phyloP scores from a whole-genome alignment of 1,140 invertebrate genomes.

The Achatina immaculata region DNA sequence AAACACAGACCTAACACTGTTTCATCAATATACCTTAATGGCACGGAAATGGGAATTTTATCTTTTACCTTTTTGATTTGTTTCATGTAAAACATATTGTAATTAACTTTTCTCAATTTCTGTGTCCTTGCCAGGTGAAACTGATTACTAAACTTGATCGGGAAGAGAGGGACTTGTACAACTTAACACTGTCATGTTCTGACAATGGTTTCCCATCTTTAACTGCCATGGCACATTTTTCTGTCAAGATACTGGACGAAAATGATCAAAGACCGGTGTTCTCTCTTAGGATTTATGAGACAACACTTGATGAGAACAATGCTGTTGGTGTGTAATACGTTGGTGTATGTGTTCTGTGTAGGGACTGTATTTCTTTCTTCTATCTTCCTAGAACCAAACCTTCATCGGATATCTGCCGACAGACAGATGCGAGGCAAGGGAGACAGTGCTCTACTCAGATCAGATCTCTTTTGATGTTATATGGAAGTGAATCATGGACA shows the following conservation, averaged over 20 bases:
- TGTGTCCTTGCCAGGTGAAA: slow-evolving; percentile 38
- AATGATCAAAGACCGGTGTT: slow-evolving; percentile 93
- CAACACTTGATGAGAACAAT: slow-evolving; percentile 58
- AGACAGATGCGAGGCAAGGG: too few relatives aligned
- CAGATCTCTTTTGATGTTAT: too few relatives aligned
- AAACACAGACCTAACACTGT: too few relatives aligned
- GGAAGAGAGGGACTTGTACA: slow-evolving; percentile 43
- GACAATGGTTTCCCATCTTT: slow-evolving; percentile 51
- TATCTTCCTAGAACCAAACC: too few relatives aligned
- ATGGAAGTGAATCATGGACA: too few relatives aligned
- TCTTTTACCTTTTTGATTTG: too few relatives aligned
- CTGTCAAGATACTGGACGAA: slow-evolving; percentile 86
- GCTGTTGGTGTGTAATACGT: slow-evolving; percentile 5
- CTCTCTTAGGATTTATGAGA: slow-evolving; percentile 80
- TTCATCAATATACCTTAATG: too few relatives aligned
- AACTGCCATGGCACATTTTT: slow-evolving; percentile 36
- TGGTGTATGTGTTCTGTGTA: too few relatives aligned
- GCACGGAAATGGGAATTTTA: too few relatives aligned
- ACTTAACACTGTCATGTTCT: slow-evolving; percentile 41
- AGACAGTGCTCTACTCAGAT: too few relatives aligned
- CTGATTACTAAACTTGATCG: slow-evolving; percentile 44
- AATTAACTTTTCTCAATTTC: neutral
- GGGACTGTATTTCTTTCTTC: too few relatives aligned
- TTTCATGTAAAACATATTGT: slow-evolving; percentile 39
- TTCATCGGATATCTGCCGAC: too few relatives aligned